Percentiles rank a stretch among this genome's conserved stretches.
These are phyloP conservation scores for Coremacera marginata DNA, from an alignment of 2,888 invertebrate genomes.

Conservation along the genomic window DNA sequence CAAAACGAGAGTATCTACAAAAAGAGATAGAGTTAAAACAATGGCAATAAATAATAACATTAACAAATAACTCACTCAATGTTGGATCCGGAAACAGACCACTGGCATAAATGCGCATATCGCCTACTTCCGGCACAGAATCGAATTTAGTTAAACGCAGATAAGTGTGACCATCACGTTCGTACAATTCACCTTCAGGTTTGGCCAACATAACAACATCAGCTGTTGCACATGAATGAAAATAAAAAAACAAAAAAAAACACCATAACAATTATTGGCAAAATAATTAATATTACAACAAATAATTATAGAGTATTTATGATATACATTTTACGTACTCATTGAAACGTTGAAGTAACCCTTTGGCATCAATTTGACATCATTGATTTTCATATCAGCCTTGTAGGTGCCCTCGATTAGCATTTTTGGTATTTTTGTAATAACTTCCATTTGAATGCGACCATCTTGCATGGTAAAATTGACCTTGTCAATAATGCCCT, in stretches of 20 bases:
- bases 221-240: constrained; percentile 64
- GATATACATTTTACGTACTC: constrained; percentile 70
- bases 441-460: constrained; percentile 70
- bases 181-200: constrained; percentile 73
- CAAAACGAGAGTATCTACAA: constrained; percentile 60
- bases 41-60: background rate
- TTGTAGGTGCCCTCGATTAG: constrained; percentile 73
- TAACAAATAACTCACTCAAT: constrained; percentile 73
- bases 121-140: constrained; percentile 75
- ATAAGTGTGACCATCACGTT: constrained; percentile 72
- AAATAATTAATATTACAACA: background rate
- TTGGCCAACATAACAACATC: constrained; percentile 74
- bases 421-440: constrained; percentile 72
- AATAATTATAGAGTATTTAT: background rate
- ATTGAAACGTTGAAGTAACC: constrained; percentile 74
- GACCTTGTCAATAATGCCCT: constrained; percentile 72
- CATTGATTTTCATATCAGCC: constrained; percentile 75
- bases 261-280: background rate
- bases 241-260: background rate
- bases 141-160: constrained; percentile 74
- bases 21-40: background rate
- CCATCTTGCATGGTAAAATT: constrained; percentile 66
- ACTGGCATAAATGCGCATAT: constrained; percentile 73
- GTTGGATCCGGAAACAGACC: constrained; percentile 75
- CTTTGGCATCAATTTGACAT: constrained; percentile 74